Base-by-base conservation (phyloP, 37 sponge, comb jelly and placozoan genomes). In the Mnemiopsis leidyi region DNA sequence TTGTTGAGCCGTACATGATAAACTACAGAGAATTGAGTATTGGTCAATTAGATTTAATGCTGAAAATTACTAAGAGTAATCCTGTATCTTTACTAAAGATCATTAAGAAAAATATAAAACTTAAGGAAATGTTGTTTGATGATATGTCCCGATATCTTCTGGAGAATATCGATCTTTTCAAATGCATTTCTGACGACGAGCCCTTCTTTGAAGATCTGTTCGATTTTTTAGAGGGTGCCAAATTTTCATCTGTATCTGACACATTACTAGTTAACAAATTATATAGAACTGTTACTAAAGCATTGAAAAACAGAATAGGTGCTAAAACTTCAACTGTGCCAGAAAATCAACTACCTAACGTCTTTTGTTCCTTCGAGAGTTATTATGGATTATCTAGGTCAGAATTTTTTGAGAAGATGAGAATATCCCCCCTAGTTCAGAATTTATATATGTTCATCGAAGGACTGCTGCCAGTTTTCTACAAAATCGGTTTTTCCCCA, bases 361-460 rank as follows among this genome's bases (percentile, higher is more conserved):
- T 48, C 5, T 48, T 48, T 48, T 48, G 9, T 13, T 48, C 61
- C 5, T 48, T 48, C 13, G 61, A 48, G 61, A 48, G 61, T 18
- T 48, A 18, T 48, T 13, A 13, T 48, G 13, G 61, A 48, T 13
- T 48, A 48, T 18, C 9, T 48, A 48, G 9, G 13, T 13, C 5
- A 13, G 61, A 48, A 48, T 48, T 18, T 48, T 13, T 48, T 48
- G 13, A 48, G 5, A 48, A 5, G 9, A 13, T 13, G 9, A 48
- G 61, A 48, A 13, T 18, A 48, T 48, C 61, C 13, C 61, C 61
- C 13, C 61, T 48, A 18, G 61, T 48, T 18, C 61, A 5, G 2
- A 69, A 69, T 69, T 69, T 69, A 20, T 69, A 69, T 25, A 69
- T 69, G 73, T 20, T 69, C 21, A 69, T 69, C 21, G 73, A 69